Evolutionary conservation across 2,797 vertebrate genomes (phyloP).

Genomic region (Tamandua tetradactyla): DNA sequence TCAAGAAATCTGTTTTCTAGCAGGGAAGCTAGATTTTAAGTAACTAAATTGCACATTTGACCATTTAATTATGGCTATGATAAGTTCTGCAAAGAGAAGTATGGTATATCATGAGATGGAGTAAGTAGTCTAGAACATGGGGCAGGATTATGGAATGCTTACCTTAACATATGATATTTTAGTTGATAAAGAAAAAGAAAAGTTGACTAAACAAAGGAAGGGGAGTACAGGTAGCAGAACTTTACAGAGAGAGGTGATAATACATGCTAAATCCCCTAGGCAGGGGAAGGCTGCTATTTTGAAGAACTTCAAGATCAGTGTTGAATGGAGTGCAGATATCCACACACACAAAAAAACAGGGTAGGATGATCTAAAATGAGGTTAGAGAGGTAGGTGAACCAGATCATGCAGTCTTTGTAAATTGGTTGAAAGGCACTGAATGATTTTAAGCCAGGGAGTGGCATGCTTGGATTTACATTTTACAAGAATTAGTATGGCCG

Average conservation of each 20-base stretch:
- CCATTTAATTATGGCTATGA: background rate
- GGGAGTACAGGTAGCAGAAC: background rate
- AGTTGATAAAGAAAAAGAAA: background rate
- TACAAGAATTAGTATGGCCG: background rate
- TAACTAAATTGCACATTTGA: background rate
- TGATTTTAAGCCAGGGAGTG: background rate
- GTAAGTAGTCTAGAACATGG: background rate
- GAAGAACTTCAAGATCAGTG: background rate
- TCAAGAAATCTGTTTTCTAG: conserved; percentile 27
- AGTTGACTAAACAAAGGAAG: background rate
- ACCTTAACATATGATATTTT: background rate
- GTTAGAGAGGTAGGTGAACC: background rate
- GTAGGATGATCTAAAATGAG: background rate
- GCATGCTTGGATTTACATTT: conserved; percentile 13
- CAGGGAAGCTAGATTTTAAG: conserved; percentile 14
- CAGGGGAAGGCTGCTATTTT: background rate
- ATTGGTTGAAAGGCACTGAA: background rate
- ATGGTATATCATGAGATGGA: background rate
- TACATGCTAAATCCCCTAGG: background rate
- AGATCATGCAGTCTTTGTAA: background rate
- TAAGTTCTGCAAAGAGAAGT: background rate
- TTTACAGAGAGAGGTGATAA: background rate
- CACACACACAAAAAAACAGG: background rate
- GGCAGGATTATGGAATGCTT: background rate
- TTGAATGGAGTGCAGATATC: background rate